Base-by-base conservation (phyloP, 2,113 vertebrate species). In the Tylochromis polylepis region DNA sequence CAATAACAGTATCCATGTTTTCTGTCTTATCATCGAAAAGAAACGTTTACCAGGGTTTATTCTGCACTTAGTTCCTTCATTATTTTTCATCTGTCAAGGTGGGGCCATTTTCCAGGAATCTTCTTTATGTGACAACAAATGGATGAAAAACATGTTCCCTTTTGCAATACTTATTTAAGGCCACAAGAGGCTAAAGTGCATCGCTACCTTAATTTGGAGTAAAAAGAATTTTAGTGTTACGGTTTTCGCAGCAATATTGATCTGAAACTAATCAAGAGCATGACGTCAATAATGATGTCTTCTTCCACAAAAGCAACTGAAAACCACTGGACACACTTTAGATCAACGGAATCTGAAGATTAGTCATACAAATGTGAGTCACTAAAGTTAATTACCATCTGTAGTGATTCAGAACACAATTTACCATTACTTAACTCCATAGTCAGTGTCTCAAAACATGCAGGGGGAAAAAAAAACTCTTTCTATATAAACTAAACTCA, bases 401-500 rank as follows among this genome's bases (percentile, higher is more conserved):
- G 24, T 51, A 75, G 43, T 75, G 43, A 75, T 4, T 29, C 24
- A 51, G 16, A 8, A 16, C 6, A 12, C 24, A 31, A 51, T 1
- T 49, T 8, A 31, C 2, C 24, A 75, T 29, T 51, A 11, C 38
- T 72, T 46, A 1, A 16, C n/a, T 3, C 38, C 0, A 9, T 5
- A 15, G 4, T 70, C n/a, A 65, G 62, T 43, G 67, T 75, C 41
- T 11, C 9, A 49, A 46, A 72, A 46, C 12, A 70, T 24, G 36
- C 38, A 43, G n/a, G 38, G 7, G 1, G n/a, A n/a, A n/a, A 1
- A 24, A 67, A 67, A 43, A 15, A 22, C 2, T 8, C 60, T 11
- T 9, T 41, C 0, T 38, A 38, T 12, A 38, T 65, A 65, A 67
- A 67, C 36, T 0, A 41, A 41, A 67, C 22, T 49, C 0, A 29